Conservation (phyloP, 2,113 vertebrate genomes). For the Ciconia maguari region DNA sequence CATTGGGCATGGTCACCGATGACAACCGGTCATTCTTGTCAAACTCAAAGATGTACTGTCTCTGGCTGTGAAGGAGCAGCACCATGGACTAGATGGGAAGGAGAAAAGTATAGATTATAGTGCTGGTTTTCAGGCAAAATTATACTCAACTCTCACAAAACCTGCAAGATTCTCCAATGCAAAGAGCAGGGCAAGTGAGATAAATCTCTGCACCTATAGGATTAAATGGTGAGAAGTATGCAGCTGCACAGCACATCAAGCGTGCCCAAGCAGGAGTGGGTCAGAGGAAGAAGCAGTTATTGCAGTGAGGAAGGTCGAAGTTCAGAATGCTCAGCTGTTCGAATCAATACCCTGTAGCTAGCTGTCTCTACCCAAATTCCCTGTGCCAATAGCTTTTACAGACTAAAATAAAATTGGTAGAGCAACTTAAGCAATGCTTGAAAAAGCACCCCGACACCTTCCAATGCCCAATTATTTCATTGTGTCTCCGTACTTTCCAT, state of each 20-base stretch:
- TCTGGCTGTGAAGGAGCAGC: conserved; percentile 93
- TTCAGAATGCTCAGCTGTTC: not conserved
- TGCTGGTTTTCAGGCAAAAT: not conserved
- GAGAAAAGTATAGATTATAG: not conserved
- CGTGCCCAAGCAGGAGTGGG: not conserved
- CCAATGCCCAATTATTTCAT: not conserved
- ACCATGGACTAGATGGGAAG: conserved; percentile 89
- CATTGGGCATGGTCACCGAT: conserved; percentile 97
- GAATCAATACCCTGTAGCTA: not conserved
- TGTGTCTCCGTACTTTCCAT: not conserved
- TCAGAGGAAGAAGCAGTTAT: not conserved
- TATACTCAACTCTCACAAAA: not conserved
- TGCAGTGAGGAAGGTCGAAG: not conserved
- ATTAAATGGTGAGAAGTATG: not conserved
- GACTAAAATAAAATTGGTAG: not conserved
- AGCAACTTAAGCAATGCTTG: not conserved
- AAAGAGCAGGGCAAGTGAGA: not conserved
- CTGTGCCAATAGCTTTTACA: not conserved
- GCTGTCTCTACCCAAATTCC: not conserved
- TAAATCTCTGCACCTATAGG: not conserved
- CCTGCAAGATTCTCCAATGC: not conserved
- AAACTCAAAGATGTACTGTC: conserved; percentile 98
- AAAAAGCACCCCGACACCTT: not conserved
- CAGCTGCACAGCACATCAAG: not conserved
- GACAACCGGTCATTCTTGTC: conserved; percentile 94